Base-by-base conservation (phyloP, 2,797 vertebrate species). In the Morus bassanus region DNA sequence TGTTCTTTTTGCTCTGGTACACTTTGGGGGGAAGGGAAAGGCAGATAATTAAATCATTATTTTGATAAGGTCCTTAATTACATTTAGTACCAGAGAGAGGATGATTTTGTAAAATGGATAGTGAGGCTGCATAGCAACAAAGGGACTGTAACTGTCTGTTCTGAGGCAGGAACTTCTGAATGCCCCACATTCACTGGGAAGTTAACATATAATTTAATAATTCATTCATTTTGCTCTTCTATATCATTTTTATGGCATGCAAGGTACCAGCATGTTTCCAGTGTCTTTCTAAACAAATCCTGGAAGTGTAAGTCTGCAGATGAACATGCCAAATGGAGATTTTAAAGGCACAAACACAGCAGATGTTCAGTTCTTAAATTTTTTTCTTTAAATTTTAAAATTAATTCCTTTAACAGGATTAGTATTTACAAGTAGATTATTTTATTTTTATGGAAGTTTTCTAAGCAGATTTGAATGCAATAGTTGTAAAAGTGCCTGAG, bases 11-110 rank as follows among this genome's bases (percentile, higher is more conserved):
- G 18, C 25, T 67, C 4, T 0, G 30, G 14, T 63, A 73, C 7
- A 25, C 9, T 69, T 37, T 25, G 14, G 3, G 39, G 3, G 13
- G 3, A 0, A 6, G 19, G 17, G 16, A 30, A 72, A 79, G 1
- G 27, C 19, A 45, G 5, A 35, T 86, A 33, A 93, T 94, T 82
- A 92, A 72, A 84, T 81, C 46, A 79, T 65, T 89, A 53, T 85
- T 91, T 96, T 93, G 23, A 87, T 95, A 92, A 91, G n/a, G 39
- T 56, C 60, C 33, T 68, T 85, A 93, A 72, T 89, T 91, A n/a
- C 31, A 74, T 85, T 79, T 82, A 93, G 14, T 54, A 56, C 10
- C 23, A 7, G 10, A 72, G 14, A 60, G 57, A 94, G 46, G 17
- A 85, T 7, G 13, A 15, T 60, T 87, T 85, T 90, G 11, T 83